phyloP scores from a whole-genome alignment of 2,888 invertebrate species.

The Elmis aenea region DNA sequence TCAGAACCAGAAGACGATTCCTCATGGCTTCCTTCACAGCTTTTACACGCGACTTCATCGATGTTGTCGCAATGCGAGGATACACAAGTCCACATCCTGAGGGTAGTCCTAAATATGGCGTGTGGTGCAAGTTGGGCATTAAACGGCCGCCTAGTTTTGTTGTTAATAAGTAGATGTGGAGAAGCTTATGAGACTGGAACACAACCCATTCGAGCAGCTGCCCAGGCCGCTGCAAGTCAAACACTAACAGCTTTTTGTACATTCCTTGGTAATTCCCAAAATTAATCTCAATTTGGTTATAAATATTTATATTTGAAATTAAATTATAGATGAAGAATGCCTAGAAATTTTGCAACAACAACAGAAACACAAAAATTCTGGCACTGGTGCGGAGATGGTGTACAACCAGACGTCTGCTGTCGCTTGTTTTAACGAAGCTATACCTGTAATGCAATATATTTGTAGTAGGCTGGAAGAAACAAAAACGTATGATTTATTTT shows the following conservation, averaged over 20 bases:
- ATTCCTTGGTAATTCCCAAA: constrained; percentile 68
- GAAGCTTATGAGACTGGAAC: constrained; percentile 77
- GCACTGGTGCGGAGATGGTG: constrained; percentile 52
- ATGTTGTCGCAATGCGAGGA: constrained; percentile 79
- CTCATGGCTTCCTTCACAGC: constrained; percentile 87
- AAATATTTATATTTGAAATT: no score
- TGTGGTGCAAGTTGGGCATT: constrained; percentile 84
- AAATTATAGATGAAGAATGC: constrained; percentile 75
- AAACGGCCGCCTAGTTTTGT: constrained; percentile 83
- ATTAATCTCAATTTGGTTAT: no score
- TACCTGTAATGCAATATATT: constrained; percentile 84
- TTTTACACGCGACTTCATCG: constrained; percentile 78
- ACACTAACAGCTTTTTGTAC: constrained; percentile 80
- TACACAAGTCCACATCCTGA: constrained; percentile 70
- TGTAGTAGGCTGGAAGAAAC: constrained; percentile 81
- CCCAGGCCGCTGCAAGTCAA: constrained; percentile 86
- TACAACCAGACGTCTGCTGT: constrained; percentile 61
- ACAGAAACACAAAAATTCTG: constrained; percentile 47
- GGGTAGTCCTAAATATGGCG: constrained; percentile 80
- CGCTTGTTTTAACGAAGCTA: constrained; percentile 84
- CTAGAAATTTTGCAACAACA: constrained; percentile 59
- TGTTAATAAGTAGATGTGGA: constrained; percentile 77
- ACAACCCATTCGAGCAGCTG: constrained; percentile 78
- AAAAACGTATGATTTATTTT: constrained; percentile 62
- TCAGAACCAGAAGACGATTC: constrained; percentile 90